Base-by-base conservation (phyloP, 2,888 invertebrate genomes). In the Napeogenes sylphis region DNA sequence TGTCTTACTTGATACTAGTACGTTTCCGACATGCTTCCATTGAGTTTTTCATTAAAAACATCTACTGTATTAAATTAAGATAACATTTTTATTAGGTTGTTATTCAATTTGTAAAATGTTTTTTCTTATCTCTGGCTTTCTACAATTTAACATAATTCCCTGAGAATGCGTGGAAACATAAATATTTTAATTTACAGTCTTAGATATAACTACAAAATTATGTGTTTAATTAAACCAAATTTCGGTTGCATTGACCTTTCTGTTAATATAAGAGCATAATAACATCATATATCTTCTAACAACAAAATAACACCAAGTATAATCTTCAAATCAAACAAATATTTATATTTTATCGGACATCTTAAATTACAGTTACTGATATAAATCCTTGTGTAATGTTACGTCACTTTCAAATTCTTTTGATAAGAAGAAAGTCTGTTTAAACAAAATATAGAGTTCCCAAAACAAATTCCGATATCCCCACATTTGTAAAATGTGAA, bases 51-150 rank as follows among this genome's bases (percentile, higher is more conserved):
- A 73, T 82, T 81, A 78, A 73, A 21, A 74, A 75, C 72, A 71
- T 77, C 79, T 76, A 75, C 74, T 71, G 76, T 78, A 79, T 81
- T 76, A 76, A 83, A 86, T 84, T 82, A 83, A 85, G 84, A 87
- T 88, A 85, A 86, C 81, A 76, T 68, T 84, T 87, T 86, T 87
- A 87, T 83, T 79, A 73, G 73, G 73, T 79, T 82, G 77, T 81
- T 80, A 82, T 82, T 82, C 79, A 78, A 85, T 83, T 84, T 73
- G 75, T 80, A 70, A 65, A 68, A 68, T 64, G 58, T 68, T 69
- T 70, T 67, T 64, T 63, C 59, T 68, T 70, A 67, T 67, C 67
- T 64, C 56, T 56, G 45, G 63, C 65, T 64, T 61, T 59, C 60
- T 62, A 62, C 57, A 56, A 55, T 21, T 59, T 56, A 54, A 60